Evolutionary conservation across 2,888 invertebrate genomes (phyloP), one percentile per base, ranked within the genome.

Genomic region (Cryptus viduatorius): DNA sequence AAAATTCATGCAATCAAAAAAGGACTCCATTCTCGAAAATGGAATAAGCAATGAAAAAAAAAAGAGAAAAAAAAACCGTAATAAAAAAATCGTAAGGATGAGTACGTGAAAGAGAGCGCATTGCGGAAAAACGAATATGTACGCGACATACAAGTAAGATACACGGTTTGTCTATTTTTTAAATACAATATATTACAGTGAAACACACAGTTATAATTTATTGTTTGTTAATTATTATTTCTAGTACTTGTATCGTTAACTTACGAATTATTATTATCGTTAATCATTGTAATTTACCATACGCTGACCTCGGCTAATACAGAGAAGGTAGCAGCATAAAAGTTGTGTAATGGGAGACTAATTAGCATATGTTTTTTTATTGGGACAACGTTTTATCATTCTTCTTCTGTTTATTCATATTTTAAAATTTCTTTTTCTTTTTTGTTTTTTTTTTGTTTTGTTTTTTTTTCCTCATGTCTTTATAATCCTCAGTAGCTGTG

Each of bases 141-240:
- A 81, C 72, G 56, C 50, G 71, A 84, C 67, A 48, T 82, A 86
- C 82, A 82, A 84, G 65, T 86, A 86, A 86, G 86, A 82, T 86
- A 85, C 86, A 86, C 86, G 82, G 73, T 84, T 81, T 64, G 67
- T 84, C 84, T 84, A 84, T 84, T 84, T 91, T 91, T 92, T 93
- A 93, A 92, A 92, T 93, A 93, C 93, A 93, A 93, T 93, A 93
- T 93, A 93, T 93, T 93, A 93, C 93, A 93, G 92, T 92, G 92
- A 93, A 92, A 93, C 93, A 93, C 93, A 93, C 93, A 93, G 89
- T 92, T 92, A 92, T 92, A 92, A 93, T 92, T 92, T 92, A 92
- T 90, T 91, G 92, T 92, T 75, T 92, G 92, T 92, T 92, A 92
- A 92, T 92, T 80, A 92, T 91, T 92, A 92, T 91, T 89, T 90